Base-by-base conservation (phyloP, 2,797 vertebrate genomes). In the Loriculus beryllinus region DNA sequence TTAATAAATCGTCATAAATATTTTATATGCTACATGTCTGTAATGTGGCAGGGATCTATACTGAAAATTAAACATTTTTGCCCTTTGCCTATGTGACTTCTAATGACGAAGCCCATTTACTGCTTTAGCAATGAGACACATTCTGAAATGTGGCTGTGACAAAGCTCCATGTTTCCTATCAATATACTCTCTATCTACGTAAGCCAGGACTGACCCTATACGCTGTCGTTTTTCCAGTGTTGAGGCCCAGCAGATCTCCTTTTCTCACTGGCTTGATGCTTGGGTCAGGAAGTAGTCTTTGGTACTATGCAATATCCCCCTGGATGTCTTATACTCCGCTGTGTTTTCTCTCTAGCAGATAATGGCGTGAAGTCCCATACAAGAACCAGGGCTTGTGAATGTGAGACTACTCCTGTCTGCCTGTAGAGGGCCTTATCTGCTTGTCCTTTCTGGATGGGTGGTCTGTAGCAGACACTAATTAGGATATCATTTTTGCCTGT, bases 161-260 rank as follows among this genome's bases (percentile, higher is more conserved):
- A 29, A 51, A 71, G 6, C 89, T 86, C 25, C 8, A 6, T 7
- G 3, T 86, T 77, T 88, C 21, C 23, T 74, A 12, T 10, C 26
- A 67, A 14, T 5, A 6, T 14, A 1, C 12, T 33, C 7, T 56
- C 25, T 67, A 23, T 15, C 31, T 79, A 0, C 23, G 54, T 40
- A 65, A 49, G 21, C 18, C 10, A 82, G 12, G 33, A 49, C 26
- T 65, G 69, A 15, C 20, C 29, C 23, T 69, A 18, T 7, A 13
- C 4, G 4, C 1, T 2, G 3, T 18, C 43, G 10, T 69, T 90
- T 62, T 12, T 43, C 16, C 21, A 56, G 0, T 0, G 0, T 0
- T 49, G 31, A 29, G 12, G 37, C 8, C n/a, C 31, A 77, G 10
- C 10, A 67, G n/a, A n/a, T n/a, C n/a, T n/a, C n/a, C n/a, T n/a